Conservation (phyloP, 2,113 vertebrate species). For the Shinisaurus crocodilurus region DNA sequence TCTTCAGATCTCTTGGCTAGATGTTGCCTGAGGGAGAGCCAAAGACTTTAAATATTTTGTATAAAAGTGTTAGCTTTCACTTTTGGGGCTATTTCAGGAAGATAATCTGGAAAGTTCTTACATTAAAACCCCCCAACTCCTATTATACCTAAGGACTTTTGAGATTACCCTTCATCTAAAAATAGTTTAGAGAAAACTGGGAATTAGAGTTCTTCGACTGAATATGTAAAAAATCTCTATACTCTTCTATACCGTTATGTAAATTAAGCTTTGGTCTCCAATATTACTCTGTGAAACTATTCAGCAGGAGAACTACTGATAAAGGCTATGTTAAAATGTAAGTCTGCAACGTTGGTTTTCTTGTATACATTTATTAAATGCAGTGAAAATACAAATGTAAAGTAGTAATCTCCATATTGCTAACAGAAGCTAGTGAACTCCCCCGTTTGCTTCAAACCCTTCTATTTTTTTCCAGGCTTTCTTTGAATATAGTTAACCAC, state of each 20-base stretch:
- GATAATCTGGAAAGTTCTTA: slow-evolving; percentile 18
- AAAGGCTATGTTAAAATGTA: background rate
- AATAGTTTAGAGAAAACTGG: background rate
- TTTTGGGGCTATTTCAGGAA: slow-evolving; percentile 27
- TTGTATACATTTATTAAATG: background rate
- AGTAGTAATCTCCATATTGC: background rate
- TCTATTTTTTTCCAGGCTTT: background rate
- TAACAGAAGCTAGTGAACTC: background rate
- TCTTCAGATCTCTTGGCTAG: slow-evolving; percentile 19
- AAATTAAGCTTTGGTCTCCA: background rate
- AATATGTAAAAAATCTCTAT: background rate
- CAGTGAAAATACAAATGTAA: background rate
- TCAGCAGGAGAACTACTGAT: background rate
- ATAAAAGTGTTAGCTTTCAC: slow-evolving; percentile 1
- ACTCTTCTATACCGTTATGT: background rate
- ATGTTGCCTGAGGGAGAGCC: slow-evolving; percentile 44
- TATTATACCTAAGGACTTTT: slow-evolving; percentile 5
- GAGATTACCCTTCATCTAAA: slow-evolving; percentile 12
- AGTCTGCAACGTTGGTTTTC: background rate
- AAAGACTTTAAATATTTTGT: slow-evolving; percentile 46
- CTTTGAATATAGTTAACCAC: background rate
- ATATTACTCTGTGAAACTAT: background rate
- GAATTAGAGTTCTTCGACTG: background rate
- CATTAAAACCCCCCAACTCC: background rate
- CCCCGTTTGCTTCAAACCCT: background rate